Conservation (phyloP, 2,888 invertebrate genomes). For the Tetragonula carbonaria region DNA sequence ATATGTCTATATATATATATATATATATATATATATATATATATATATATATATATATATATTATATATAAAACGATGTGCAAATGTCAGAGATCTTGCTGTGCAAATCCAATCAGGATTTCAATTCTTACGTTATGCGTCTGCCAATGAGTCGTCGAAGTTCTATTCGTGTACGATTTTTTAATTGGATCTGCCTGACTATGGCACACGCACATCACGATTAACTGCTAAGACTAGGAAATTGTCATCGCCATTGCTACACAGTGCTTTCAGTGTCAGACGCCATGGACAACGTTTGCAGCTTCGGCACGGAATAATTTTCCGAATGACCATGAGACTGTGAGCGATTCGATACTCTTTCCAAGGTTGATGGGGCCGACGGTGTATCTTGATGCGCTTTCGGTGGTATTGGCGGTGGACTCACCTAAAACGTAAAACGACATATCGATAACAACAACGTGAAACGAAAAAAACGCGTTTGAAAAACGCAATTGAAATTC, state of each 20-base stretch:
- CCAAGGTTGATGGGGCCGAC: constrained; percentile 82
- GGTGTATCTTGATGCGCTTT: constrained; percentile 82
- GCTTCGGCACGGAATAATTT: constrained; percentile 83
- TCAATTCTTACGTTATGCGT: constrained; percentile 12
- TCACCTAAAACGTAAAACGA: constrained; percentile 69
- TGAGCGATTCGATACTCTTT: constrained; percentile 76
- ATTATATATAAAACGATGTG: constrained; percentile 42
- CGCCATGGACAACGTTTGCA: constrained; percentile 81
- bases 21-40: too few relatives aligned
- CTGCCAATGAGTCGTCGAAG: not conserved
- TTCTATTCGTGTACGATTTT: constrained; percentile 9
- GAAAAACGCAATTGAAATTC: not conserved
- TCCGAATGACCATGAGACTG: constrained; percentile 77
- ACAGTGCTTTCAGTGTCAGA: constrained; percentile 81
- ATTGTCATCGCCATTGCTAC: constrained; percentile 74
- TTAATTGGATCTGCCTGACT: constrained; percentile 42
- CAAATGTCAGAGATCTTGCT: constrained; percentile 45
- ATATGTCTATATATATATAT: constrained; percentile 2
- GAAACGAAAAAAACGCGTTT: too few relatives aligned
- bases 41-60: too few relatives aligned
- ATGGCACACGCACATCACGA: constrained; percentile 68
- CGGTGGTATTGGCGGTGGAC: constrained; percentile 83
- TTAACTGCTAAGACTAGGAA: constrained; percentile 78
- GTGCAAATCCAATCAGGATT: constrained; percentile 28
- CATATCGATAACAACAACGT: not conserved